A percentile compares a stretch with the other conserved stretches of the same genome.
These are phyloP conservation scores for Mobula hypostoma DNA, from an alignment of 2,113 vertebrate genomes.

Conservation along the genomic window DNA sequence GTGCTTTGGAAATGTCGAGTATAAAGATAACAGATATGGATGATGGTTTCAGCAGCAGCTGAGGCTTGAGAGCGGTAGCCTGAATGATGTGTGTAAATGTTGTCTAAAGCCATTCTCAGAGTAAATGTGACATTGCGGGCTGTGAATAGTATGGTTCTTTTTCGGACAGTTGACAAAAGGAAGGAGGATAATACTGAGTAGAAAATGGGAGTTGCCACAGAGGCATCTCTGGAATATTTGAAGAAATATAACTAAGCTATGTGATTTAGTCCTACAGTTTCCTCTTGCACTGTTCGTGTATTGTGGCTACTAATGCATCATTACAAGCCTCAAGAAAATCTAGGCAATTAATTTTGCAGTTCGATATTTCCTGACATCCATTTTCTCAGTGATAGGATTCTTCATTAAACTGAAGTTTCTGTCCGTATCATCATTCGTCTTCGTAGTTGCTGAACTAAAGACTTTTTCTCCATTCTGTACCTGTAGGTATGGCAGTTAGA, in stretches of 20 bases:
- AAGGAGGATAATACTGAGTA: too few relatives aligned
- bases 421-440: conserved; percentile 9
- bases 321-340: not conserved
- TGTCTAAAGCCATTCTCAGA: too few relatives aligned
- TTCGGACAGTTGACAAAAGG: too few relatives aligned
- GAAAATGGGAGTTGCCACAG: too few relatives aligned
- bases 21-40: too few relatives aligned
- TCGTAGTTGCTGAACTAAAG: not conserved
- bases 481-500: not conserved
- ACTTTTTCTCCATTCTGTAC: not conserved
- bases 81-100: too few relatives aligned
- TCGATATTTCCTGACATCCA: not conserved
- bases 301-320: not conserved
- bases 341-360: not conserved
- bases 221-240: not conserved
- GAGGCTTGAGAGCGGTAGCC: too few relatives aligned
- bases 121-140: too few relatives aligned
- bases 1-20: too few relatives aligned
- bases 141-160: too few relatives aligned
- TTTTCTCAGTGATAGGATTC: not conserved
- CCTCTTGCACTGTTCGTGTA: not conserved
- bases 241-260: not conserved
- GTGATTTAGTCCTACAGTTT: not conserved
- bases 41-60: too few relatives aligned
- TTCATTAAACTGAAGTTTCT: conserved; percentile 30